Conservation (phyloP, 2,113 vertebrate genomes). For the Capra hircus region DNA sequence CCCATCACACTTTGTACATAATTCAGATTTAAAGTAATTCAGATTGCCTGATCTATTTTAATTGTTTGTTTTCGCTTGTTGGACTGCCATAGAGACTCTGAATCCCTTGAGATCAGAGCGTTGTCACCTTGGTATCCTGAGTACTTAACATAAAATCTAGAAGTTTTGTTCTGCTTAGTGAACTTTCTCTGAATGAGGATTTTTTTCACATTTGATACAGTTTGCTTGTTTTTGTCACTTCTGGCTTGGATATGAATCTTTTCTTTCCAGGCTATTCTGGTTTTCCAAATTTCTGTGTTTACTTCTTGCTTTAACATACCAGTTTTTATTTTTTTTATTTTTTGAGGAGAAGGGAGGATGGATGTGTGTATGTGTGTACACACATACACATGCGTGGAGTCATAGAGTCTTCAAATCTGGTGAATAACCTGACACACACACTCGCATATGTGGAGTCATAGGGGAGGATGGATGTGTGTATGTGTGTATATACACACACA, state of each 20-base stretch:
- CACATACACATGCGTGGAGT: neutral
- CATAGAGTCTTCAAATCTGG: neutral
- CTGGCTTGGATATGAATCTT: neutral
- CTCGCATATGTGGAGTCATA: neutral
- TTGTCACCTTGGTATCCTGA: neutral
- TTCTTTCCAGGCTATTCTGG: neutral
- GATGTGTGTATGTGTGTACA: neutral
- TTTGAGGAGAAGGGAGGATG: neutral
- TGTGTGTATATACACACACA: neutral
- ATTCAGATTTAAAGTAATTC: neutral
- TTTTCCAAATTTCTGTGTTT: conserved; percentile 22
- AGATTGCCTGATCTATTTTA: neutral
- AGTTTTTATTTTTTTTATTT: neutral
- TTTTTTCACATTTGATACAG: neutral
- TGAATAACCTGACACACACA: neutral
- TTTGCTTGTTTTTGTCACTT: neutral
- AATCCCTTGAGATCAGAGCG: neutral
- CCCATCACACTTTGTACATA: neutral
- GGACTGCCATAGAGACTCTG: neutral
- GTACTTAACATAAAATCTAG: neutral
- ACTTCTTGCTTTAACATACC: neutral
- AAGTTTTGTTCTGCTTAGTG: neutral
- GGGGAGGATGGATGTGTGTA: neutral
- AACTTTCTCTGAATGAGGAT: neutral
- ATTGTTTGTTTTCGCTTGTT: conserved; percentile 21